Evolutionary conservation across 2,888 invertebrate species (phyloP).

Genomic region (Dendrolimus pini): DNA sequence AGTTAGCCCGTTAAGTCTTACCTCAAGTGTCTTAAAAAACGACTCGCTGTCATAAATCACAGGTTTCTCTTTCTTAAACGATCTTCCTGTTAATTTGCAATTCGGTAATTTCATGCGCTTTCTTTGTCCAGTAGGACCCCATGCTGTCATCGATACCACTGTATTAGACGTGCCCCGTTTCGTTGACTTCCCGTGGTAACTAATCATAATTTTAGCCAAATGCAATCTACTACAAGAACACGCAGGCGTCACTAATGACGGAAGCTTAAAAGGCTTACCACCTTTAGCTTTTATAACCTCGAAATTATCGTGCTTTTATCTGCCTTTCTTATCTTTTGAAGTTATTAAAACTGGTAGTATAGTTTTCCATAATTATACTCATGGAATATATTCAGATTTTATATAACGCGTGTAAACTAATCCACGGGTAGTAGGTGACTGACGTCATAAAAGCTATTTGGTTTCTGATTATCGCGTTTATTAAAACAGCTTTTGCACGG

Average conservation of each 20-base stretch:
- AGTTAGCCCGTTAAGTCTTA: slow-evolving; percentile 15
- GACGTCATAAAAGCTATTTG: slow-evolving; percentile 18
- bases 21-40: slow-evolving; percentile 67
- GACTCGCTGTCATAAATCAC: slow-evolving; percentile 43
- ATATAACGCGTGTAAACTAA: not conserved
- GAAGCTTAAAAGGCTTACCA: slow-evolving; percentile 31
- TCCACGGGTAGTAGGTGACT: not conserved
- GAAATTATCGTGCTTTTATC: slow-evolving; percentile 43
- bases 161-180: slow-evolving; percentile 53
- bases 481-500: slow-evolving; percentile 18
- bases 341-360: slow-evolving; percentile 64
- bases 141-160: slow-evolving; percentile 49
- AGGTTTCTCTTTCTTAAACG: slow-evolving; percentile 33
- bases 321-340: slow-evolving; percentile 40
- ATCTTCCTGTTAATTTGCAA: slow-evolving; percentile 36
- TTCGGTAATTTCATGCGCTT: slow-evolving; percentile 53
- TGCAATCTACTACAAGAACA: slow-evolving; percentile 59
- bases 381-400: not conserved
- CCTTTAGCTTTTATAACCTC: slow-evolving; percentile 30
- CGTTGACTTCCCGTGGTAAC: slow-evolving; percentile 47
- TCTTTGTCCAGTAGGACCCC: slow-evolving; percentile 43
- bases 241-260: slow-evolving; percentile 21
- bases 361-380: slow-evolving; percentile 7
- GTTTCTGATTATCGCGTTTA: slow-evolving; percentile 23
- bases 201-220: slow-evolving; percentile 51